Evolutionary conservation across 2,113 vertebrate species (phyloP).

Genomic region (Seriola quinqueradiata): DNA sequence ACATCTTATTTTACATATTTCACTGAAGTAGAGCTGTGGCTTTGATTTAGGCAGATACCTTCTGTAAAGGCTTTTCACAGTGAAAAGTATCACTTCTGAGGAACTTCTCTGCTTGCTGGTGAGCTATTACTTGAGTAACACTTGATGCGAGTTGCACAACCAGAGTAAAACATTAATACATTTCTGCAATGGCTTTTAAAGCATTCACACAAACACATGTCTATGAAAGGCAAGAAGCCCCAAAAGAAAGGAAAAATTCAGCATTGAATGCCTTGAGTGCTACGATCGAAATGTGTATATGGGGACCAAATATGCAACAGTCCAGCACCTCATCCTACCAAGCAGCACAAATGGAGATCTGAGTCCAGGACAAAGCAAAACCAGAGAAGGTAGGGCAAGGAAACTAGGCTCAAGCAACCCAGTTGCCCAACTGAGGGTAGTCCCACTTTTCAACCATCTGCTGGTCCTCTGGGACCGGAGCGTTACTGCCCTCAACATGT

Average conservation of each 20-base stretch:
- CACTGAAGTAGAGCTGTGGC: background rate
- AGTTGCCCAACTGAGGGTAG: conserved; percentile 66
- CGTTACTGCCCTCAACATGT: conserved; percentile 78
- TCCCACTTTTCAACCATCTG: conserved; percentile 81
- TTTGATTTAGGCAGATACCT: conserved; percentile 21
- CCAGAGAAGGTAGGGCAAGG: conserved; percentile 64
- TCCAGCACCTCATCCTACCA: conserved; percentile 72
- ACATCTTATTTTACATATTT: conserved; percentile 9
- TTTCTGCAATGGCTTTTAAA: conserved; percentile 62
- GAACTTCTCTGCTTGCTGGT: background rate
- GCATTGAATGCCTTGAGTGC: conserved; percentile 76
- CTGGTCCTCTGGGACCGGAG: conserved; percentile 78
- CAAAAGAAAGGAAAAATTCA: conserved; percentile 73
- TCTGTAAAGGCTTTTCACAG: background rate
- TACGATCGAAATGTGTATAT: conserved; percentile 75
- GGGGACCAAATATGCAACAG: conserved; percentile 71
- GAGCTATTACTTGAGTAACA: background rate
- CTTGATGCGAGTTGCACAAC: background rate
- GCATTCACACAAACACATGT: conserved; percentile 68
- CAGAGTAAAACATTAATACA: background rate
- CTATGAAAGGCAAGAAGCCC: conserved; percentile 59
- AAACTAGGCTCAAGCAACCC: conserved; percentile 76
- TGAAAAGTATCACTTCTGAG: background rate
- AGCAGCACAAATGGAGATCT: conserved; percentile 11
- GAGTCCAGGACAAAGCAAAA: background rate